Conservation (phyloP, 2,113 vertebrate genomes). For the Podilymbus podiceps region DNA sequence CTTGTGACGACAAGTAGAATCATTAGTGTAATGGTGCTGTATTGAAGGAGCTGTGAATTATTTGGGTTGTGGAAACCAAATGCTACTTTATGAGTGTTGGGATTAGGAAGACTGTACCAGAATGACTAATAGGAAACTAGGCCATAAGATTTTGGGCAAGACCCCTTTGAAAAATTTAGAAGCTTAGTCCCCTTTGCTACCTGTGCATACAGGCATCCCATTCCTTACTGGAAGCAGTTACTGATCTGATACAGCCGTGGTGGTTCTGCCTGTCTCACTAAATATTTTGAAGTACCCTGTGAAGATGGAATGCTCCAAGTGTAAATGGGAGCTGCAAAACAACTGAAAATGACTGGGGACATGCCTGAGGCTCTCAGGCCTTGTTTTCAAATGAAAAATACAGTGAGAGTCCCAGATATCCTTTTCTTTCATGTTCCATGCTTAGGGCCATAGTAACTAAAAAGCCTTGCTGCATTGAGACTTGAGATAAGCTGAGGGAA, state of each 20-base stretch:
- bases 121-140: background rate
- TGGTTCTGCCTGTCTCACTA: background rate
- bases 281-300: background rate
- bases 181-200: background rate
- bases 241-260: background rate
- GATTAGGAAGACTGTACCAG: background rate
- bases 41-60: background rate
- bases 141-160: background rate
- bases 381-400: conserved; percentile 39
- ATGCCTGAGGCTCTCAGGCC: background rate
- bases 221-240: background rate
- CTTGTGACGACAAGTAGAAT: background rate
- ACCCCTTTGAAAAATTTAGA: background rate
- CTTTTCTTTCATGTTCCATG: conserved; percentile 50
- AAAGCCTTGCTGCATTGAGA: conserved; percentile 43
- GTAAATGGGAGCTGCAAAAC: background rate
- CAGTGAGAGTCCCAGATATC: conserved; percentile 13
- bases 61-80: background rate
- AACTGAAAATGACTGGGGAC: background rate
- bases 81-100: background rate
- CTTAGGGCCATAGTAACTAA: conserved; percentile 59
- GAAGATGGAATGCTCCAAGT: background rate
- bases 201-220: background rate
- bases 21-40: background rate
- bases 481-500: conserved; percentile 50